Evolutionary conservation across 64 coral and sea anemone genomes (phyloP).

Genomic region (Trachythela sp.): DNA sequence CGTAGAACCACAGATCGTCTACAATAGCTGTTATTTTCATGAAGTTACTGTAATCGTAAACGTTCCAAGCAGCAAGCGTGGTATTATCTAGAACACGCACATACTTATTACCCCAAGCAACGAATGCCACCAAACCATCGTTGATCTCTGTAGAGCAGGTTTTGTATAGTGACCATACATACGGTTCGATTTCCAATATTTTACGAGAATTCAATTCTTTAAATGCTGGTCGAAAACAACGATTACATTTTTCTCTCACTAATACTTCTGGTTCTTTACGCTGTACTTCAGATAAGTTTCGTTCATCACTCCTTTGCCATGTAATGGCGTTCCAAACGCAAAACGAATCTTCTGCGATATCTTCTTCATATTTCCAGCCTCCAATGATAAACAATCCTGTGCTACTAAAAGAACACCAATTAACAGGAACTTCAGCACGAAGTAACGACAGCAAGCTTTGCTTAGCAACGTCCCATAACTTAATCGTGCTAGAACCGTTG

Average conservation of each 20-base stretch:
- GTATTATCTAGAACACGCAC: not conserved
- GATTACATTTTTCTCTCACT: not conserved
- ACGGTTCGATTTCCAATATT: too few species aligned
- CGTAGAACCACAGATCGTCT: not conserved
- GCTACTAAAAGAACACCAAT: not conserved
- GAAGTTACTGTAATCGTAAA: too few species aligned
- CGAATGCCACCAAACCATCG: not conserved
- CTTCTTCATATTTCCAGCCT: not conserved
- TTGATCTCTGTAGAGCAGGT: not conserved
- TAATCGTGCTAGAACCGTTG: not conserved
- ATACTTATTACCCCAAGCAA: not conserved
- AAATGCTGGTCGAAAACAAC: not conserved
- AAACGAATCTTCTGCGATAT: not conserved
- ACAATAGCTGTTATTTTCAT: not conserved
- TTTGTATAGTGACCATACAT: too few species aligned
- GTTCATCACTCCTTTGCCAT: not conserved
- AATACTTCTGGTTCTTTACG: not conserved
- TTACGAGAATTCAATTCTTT: not conserved
- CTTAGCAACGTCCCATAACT: not conserved
- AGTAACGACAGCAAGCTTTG: not conserved
- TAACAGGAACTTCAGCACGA: not conserved
- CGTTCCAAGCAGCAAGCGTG: not conserved
- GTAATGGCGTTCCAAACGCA: not conserved
- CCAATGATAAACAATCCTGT: not conserved
- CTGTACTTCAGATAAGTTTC: not conserved